A percentile compares a stretch with the other conserved stretches of the same genome.
Evolutionary conservation across 53 echinoderm and acorn worm species (phyloP).

Genomic region (Pentamera pediparva): DNA sequence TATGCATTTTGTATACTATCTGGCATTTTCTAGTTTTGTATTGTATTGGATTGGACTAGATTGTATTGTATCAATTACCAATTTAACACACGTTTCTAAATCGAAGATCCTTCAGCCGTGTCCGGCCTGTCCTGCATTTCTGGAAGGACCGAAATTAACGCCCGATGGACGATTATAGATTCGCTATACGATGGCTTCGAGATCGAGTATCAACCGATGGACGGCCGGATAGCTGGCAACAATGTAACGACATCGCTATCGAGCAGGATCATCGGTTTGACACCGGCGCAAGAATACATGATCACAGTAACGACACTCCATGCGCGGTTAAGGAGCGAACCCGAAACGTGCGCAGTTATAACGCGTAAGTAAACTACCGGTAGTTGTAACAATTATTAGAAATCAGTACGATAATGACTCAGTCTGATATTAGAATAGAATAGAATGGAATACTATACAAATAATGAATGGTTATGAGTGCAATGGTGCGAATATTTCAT

Average conservation of each 20-base stretch:
- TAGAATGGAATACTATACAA: neutral
- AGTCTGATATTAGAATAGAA: neutral
- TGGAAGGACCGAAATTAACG: neutral
- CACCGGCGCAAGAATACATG: neutral
- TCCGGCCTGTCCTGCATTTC: neutral
- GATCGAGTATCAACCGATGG: slow-evolving; percentile 1
- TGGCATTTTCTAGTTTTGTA: too few relatives aligned
- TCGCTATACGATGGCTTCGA: neutral
- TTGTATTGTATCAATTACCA: too few relatives aligned
- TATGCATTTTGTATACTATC: too few relatives aligned
- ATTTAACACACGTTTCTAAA: neutral
- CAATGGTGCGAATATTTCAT: neutral
- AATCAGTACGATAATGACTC: too few relatives aligned
- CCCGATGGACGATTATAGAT: neutral
- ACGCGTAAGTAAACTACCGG: neutral
- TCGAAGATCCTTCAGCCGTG: neutral
- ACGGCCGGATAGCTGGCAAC: neutral
- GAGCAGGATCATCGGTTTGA: neutral
- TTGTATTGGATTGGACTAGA: too few relatives aligned
- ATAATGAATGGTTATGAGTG: too few relatives aligned
- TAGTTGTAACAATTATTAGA: neutral
- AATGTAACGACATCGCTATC: neutral
- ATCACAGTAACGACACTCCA: neutral
- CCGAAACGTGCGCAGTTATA: neutral
- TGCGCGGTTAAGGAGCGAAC: neutral